These are phyloP conservation scores for Synanthedon tipuliformis DNA, from an alignment of 2,888 invertebrate species.

Conservation along the genomic window DNA sequence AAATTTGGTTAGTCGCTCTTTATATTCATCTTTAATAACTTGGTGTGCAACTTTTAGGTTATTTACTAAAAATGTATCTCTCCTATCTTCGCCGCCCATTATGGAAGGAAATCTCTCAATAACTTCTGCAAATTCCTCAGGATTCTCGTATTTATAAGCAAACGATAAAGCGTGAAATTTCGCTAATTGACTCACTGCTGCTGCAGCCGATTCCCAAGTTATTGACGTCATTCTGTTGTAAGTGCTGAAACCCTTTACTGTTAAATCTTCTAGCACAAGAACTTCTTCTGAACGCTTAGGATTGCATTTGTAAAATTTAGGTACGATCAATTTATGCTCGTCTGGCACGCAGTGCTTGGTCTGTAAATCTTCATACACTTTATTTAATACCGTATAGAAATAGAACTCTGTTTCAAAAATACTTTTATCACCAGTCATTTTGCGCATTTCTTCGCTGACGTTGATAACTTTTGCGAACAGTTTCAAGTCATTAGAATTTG, in stretches of 20 bases:
- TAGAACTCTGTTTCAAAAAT: slow-evolving; percentile 2
- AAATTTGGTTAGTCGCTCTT: neutral
- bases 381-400: slow-evolving; percentile 3
- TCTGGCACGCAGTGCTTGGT: slow-evolving; percentile 5
- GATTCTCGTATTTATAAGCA: slow-evolving; percentile 22
- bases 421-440: slow-evolving; percentile 8
- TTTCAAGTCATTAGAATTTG: slow-evolving; percentile 13
- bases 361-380: slow-evolving; percentile 4
- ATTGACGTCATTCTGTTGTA: slow-evolving; percentile 23
- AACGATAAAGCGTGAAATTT: slow-evolving; percentile 35
- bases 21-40: neutral
- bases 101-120: neutral
- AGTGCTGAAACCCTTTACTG: slow-evolving; percentile 17
- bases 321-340: slow-evolving; percentile 6
- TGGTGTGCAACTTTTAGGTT: neutral
- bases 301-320: slow-evolving; percentile 14
- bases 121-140: slow-evolving; percentile 16
- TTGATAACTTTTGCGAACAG: slow-evolving; percentile 37
- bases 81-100: neutral
- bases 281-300: slow-evolving; percentile 10
- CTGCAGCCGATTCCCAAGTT: slow-evolving; percentile 23
- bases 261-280: slow-evolving; percentile 22
- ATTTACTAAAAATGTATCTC: neutral
- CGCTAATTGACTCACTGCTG: slow-evolving; percentile 21
- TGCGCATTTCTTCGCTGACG: slow-evolving; percentile 24